Base-by-base conservation (phyloP, 2,797 vertebrate species). In the Nyctibius grandis region DNA sequence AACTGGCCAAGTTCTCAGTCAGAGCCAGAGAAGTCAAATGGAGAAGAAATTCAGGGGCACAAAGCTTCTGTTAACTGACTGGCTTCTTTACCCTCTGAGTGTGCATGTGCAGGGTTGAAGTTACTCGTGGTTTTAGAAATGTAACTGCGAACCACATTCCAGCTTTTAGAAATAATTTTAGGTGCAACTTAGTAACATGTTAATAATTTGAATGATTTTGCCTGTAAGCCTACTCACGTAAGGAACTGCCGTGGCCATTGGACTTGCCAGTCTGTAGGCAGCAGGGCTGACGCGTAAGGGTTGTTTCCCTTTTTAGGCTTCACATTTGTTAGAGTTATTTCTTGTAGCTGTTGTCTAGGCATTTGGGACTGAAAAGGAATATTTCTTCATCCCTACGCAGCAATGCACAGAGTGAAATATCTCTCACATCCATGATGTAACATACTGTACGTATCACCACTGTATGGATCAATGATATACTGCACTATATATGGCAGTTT, bases 231-330 rank as follows among this genome's bases (percentile, higher is more conserved):
- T n/a, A n/a, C n/a, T n/a, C n/a, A n/a, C n/a, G n/a, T n/a, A n/a
- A n/a, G n/a, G n/a, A n/a, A n/a, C n/a, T n/a, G n/a, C n/a, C n/a
- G n/a, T n/a, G n/a, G n/a, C n/a, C n/a, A n/a, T n/a, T n/a, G n/a
- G n/a, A n/a, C n/a, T n/a, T n/a, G n/a, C n/a, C n/a, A n/a, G n/a
- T n/a, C n/a, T n/a, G n/a, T n/a, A n/a, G n/a, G n/a, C n/a, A n/a
- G n/a, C n/a, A n/a, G n/a, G n/a, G 4, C 56, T 70, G 3, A 0
- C 1, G 1, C 22, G 14, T 31, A 38, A 63, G 60, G 19, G 22
- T 17, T 36, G 11, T 51, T 78, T 60, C 73, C 51, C 36, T 65
- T 69, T 29, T 31, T 9, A 60, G 51, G 20, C 47, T 75, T 64
- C 23, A 2, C 20, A 64, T 70, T 45, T 50, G 4, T 21, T 56